Evolutionary conservation across 2,113 vertebrate species (phyloP).

Genomic region (Neodontobutis hainanensis): DNA sequence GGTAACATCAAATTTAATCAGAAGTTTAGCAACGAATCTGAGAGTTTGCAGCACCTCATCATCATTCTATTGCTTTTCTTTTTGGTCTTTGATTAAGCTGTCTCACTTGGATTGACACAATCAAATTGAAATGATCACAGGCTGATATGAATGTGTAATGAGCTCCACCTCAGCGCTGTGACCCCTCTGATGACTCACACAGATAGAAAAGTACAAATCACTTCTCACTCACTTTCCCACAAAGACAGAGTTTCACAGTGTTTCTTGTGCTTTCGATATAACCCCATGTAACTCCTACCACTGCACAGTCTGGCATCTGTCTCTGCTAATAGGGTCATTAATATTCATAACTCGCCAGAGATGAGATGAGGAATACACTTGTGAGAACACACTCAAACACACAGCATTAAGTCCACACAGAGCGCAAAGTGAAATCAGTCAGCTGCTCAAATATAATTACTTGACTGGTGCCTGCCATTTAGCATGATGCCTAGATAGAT

Average conservation of each 20-base stretch:
- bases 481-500: conserved; percentile 48
- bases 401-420: conserved; percentile 19
- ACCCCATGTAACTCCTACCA: conserved; percentile 56
- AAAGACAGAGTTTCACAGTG: conserved; percentile 50
- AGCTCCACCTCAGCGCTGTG: conserved; percentile 39
- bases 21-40: conserved; percentile 21
- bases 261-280: conserved; percentile 50
- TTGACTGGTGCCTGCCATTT: conserved; percentile 65
- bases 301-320: conserved; percentile 55
- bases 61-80: conserved; percentile 10
- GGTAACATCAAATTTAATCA: conserved; percentile 22
- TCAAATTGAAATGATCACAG: conserved; percentile 44
- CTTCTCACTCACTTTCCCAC: conserved; percentile 15
- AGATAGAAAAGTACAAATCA: conserved; percentile 36
- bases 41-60: conserved; percentile 2
- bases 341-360: conserved; percentile 70
- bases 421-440: conserved; percentile 58
- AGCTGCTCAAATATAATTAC: conserved; percentile 72
- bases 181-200: conserved; percentile 33
- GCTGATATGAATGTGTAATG: conserved; percentile 49
- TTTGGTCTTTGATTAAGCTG: conserved; percentile 42
- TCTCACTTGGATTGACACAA: conserved; percentile 43
- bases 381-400: conserved; percentile 31
- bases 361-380: conserved; percentile 54
- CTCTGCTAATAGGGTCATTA: conserved; percentile 68